Percentiles rank a stretch among this genome's conserved stretches.
These are phyloP conservation scores for Actenoides hombroni DNA, from an alignment of 2,113 vertebrate species.

Conservation along the genomic window DNA sequence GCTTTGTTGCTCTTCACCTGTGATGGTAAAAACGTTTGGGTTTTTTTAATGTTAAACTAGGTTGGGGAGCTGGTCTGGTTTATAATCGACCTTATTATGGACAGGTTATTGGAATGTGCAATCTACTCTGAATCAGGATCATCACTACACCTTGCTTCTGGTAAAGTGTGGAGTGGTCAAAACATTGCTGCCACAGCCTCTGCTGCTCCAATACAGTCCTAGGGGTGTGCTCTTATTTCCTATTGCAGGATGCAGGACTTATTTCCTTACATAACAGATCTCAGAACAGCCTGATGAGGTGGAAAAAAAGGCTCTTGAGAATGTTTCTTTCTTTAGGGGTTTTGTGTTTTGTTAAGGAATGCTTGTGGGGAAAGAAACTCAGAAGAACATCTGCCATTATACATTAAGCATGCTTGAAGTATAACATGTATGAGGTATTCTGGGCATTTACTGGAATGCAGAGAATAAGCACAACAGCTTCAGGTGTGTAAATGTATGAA, in stretches of 20 bases:
- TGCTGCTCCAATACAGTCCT: background rate
- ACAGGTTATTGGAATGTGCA: background rate
- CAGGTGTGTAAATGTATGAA: background rate
- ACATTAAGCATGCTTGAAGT: fast-evolving
- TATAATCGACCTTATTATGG: background rate
- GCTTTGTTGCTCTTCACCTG: background rate
- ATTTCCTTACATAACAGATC: background rate
- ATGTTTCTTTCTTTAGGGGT: background rate
- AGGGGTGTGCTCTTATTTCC: background rate
- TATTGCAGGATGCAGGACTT: background rate
- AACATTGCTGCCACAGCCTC: background rate
- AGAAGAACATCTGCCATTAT: background rate
- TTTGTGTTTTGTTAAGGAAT: background rate
- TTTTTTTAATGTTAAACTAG: background rate
- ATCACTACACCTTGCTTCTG: background rate
- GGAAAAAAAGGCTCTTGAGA: background rate
- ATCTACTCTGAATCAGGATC: background rate
- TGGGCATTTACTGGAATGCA: background rate
- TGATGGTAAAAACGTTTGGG: background rate
- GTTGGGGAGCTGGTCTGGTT: background rate
- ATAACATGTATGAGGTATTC: fast-evolving
- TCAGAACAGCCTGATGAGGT: background rate
- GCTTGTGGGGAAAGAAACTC: background rate
- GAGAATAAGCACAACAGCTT: background rate
- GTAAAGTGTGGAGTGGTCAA: background rate